A percentile compares a stretch with the other conserved stretches of the same genome.
Conservation (phyloP, 2,888 invertebrate species). For the Cephus spinipes region DNA sequence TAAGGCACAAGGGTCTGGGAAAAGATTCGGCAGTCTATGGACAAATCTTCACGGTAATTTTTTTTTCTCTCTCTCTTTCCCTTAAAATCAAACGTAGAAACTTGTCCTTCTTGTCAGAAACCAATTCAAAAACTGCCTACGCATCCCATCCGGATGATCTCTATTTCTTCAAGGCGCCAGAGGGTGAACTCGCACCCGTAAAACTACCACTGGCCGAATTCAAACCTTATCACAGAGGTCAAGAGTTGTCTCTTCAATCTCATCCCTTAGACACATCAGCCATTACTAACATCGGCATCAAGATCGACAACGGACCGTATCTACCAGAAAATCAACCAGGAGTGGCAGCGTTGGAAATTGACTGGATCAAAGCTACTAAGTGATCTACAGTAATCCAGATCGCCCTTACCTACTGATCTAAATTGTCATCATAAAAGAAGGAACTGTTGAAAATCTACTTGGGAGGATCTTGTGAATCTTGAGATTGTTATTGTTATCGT, state of each 20-base stretch:
- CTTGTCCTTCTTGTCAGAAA: background rate
- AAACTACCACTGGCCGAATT: slow-evolving; percentile 61
- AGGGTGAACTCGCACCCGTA: slow-evolving; percentile 51
- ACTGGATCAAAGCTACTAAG: slow-evolving; percentile 63
- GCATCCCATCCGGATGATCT: background rate
- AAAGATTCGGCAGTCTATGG: slow-evolving; percentile 61
- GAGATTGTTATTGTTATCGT: no score
- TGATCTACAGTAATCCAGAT: slow-evolving; percentile 20
- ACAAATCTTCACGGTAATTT: slow-evolving; percentile 61
- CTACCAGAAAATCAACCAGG: slow-evolving; percentile 66
- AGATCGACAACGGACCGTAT: slow-evolving; percentile 67
- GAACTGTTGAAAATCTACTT: no score
- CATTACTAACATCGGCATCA: slow-evolving; percentile 65
- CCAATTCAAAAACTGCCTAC: background rate
- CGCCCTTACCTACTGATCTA: no score
- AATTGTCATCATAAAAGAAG: no score
- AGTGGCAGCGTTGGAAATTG: slow-evolving; percentile 66
- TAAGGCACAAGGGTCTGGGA: slow-evolving; percentile 60
- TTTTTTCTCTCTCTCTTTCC: background rate
- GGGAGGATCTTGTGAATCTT: no score
- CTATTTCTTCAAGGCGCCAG: slow-evolving; percentile 49
- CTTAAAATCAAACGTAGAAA: background rate
- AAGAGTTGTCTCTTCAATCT: slow-evolving; percentile 49
- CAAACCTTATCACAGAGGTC: slow-evolving; percentile 65
- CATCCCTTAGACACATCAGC: slow-evolving; percentile 61